phyloP scores from a whole-genome alignment of 1,140 invertebrate species.

The Drosophila serrata region DNA sequence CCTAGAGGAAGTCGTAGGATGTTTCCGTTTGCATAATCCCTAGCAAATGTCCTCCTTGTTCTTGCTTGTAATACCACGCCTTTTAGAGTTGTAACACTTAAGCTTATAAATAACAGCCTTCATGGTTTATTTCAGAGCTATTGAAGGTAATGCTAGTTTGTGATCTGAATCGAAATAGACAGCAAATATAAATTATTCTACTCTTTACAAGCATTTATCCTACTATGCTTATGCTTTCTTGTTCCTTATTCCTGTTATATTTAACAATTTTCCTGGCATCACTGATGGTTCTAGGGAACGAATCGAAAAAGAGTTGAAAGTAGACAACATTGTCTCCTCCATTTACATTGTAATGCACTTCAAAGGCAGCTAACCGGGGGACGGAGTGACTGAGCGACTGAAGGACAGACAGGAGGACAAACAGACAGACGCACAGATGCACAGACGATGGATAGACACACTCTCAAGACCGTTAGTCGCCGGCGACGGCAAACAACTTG shows the following conservation, averaged over 20 bases:
- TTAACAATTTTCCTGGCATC: slow-evolving; percentile 3
- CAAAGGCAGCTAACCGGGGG: slow-evolving; percentile 67
- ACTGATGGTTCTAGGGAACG: slow-evolving; percentile 23
- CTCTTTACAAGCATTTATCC: not conserved
- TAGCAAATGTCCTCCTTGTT: slow-evolving; percentile 16
- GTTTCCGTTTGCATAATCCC: slow-evolving; percentile 17
- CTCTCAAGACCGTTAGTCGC: slow-evolving; percentile 64
- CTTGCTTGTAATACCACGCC: not conserved
- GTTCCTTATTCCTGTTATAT: not conserved
- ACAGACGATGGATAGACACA: slow-evolving; percentile 33
- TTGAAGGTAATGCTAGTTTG: not conserved
- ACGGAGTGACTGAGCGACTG: slow-evolving; percentile 15
- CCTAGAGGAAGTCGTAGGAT: slow-evolving; percentile 19
- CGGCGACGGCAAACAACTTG: slow-evolving; percentile 63
- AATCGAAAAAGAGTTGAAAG: slow-evolving; percentile 44
- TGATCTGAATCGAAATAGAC: not conserved
- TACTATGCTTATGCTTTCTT: not conserved
- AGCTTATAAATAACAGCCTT: not conserved
- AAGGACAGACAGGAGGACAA: slow-evolving; percentile 1
- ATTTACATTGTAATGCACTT: slow-evolving; percentile 81
- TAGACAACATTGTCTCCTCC: slow-evolving; percentile 66
- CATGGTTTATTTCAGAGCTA: too few species aligned
- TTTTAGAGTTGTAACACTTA: not conserved
- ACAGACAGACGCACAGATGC: slow-evolving; percentile 21
- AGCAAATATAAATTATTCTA: not conserved